Conservation (phyloP, 2,113 vertebrate genomes). For the Gymnogyps californianus region DNA sequence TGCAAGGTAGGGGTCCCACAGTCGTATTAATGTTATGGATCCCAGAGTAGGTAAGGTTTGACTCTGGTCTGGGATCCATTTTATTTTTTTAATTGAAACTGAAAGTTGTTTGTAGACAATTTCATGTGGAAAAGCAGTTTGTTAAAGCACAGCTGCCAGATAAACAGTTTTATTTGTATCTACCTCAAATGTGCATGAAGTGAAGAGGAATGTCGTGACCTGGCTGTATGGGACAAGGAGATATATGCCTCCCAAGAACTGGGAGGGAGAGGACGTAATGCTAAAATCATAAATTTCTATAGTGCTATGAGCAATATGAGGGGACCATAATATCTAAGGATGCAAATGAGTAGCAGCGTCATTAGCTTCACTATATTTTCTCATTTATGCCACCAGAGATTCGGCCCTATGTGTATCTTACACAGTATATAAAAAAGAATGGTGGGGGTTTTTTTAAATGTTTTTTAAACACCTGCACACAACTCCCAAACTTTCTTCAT, state of each 20-base stretch:
- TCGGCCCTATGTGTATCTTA: not conserved
- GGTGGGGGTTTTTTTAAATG: not conserved
- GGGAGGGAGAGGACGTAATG: not conserved
- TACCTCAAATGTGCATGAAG: not conserved
- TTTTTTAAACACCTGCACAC: not conserved
- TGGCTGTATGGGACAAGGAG: not conserved
- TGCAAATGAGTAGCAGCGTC: not conserved
- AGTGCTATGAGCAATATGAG: not conserved
- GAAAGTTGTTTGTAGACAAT: not conserved
- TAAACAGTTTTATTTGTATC: not conserved
- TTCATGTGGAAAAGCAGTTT: not conserved
- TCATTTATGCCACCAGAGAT: not conserved
- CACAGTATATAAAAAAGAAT: not conserved
- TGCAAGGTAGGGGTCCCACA: not conserved
- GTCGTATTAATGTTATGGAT: not conserved
- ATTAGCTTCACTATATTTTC: not conserved
- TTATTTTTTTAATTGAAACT: not conserved
- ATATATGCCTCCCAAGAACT: not conserved
- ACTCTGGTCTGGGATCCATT: not conserved
- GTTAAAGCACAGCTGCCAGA: not conserved
- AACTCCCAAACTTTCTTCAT: conserved; percentile 18
- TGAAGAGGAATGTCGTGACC: not conserved
- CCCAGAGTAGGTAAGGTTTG: not conserved
- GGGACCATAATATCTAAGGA: not conserved
- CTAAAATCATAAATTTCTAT: not conserved